Evolutionary conservation across 2,797 vertebrate species (phyloP).

Genomic region (Acipenser ruthenus): DNA sequence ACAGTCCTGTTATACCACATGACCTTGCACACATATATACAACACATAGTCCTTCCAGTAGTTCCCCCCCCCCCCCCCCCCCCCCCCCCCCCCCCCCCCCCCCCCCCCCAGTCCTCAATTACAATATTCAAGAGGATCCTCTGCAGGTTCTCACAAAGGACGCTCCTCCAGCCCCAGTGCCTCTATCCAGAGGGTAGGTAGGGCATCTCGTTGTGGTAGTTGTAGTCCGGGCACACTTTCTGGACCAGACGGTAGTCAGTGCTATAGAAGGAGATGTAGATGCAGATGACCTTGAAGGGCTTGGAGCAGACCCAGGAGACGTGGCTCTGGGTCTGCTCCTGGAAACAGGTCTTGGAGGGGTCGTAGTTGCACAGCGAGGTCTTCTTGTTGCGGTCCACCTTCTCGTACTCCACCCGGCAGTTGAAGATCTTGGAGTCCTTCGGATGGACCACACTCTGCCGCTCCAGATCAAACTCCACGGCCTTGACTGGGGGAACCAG

Average conservation of each 20-base stretch:
- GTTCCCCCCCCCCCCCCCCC: too few relatives aligned
- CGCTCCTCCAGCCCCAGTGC: background rate
- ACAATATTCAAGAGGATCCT: background rate
- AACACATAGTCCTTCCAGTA: too few relatives aligned
- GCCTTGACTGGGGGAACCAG: slow-evolving; percentile 88
- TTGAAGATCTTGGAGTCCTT: slow-evolving; percentile 98
- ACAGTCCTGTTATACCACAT: too few relatives aligned
- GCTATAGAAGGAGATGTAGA: slow-evolving; percentile 97
- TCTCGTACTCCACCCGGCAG: slow-evolving; percentile 92
- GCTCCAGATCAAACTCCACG: slow-evolving; percentile 89
- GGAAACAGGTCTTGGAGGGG: slow-evolving; percentile 89
- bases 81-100: too few relatives aligned
- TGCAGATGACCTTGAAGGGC: slow-evolving; percentile 94
- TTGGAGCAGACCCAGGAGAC: slow-evolving; percentile 95
- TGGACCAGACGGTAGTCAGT: slow-evolving; percentile 93
- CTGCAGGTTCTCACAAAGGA: too few relatives aligned
- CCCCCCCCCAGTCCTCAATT: background rate
- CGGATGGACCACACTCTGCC: slow-evolving; percentile 91
- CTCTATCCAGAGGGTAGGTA: slow-evolving; percentile 86
- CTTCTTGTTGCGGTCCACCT: slow-evolving; percentile 84
- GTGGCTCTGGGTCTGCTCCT: slow-evolving; percentile 88
- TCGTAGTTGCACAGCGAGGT: slow-evolving; percentile 90
- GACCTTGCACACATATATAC: too few relatives aligned
- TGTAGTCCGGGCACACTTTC: slow-evolving; percentile 94
- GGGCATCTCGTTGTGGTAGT: slow-evolving; percentile 85